Evolutionary conservation across 1,140 invertebrate species (phyloP).

Genomic region (Macrostomum lignano): DNA sequence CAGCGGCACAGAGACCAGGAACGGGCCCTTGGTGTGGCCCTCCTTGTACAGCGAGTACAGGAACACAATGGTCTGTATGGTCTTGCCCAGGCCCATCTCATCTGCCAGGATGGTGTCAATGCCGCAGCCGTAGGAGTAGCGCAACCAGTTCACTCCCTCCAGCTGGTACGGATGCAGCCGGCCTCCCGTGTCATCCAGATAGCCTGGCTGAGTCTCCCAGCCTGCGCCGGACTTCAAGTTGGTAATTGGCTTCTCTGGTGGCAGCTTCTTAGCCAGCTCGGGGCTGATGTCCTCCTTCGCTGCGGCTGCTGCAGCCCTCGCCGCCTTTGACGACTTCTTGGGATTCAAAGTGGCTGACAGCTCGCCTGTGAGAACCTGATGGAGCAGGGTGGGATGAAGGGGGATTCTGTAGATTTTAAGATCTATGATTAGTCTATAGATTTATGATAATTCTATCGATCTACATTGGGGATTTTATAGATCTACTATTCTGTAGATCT

Average conservation of each 20-base stretch:
- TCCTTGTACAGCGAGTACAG: constrained; percentile 92
- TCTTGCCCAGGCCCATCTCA: constrained; percentile 99
- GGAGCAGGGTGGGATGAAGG: too few relatives aligned
- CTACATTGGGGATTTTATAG: too few relatives aligned
- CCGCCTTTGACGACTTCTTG: too few relatives aligned
- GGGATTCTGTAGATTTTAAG: too few relatives aligned
- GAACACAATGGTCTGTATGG: constrained; percentile 91
- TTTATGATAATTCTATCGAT: too few relatives aligned
- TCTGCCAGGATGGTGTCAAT: constrained; percentile 92
- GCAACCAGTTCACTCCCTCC: constrained; percentile 47
- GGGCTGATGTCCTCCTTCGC: constrained; percentile 1
- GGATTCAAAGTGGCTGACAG: too few relatives aligned
- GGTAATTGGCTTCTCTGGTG: constrained; percentile 4
- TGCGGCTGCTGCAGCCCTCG: background rate
- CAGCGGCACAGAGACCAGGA: constrained; percentile 72
- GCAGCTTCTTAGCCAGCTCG: constrained; percentile 4
- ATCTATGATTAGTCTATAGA: too few relatives aligned
- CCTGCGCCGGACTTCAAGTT: constrained; percentile 48
- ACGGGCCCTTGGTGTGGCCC: constrained; percentile 88
- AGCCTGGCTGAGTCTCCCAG: constrained; percentile 59
- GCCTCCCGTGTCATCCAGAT: constrained; percentile 53
- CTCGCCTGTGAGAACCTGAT: too few relatives aligned
- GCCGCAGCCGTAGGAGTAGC: constrained; percentile 80
- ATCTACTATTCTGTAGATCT: too few relatives aligned
- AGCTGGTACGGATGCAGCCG: constrained; percentile 88